These are phyloP conservation scores for Chitala chitala DNA, from an alignment of 2,113 vertebrate genomes.

Conservation along the genomic window DNA sequence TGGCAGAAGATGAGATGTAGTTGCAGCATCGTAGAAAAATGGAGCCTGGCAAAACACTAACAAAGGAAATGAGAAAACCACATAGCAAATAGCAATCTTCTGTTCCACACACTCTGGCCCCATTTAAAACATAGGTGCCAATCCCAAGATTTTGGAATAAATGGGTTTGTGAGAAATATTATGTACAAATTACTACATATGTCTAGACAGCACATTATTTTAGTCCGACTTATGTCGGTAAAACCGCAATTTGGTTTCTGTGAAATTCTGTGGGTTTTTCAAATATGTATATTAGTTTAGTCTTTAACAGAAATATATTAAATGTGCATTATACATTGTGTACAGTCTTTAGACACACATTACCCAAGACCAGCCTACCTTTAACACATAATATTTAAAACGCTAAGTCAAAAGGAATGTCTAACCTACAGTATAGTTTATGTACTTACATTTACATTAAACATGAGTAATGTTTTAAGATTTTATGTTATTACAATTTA, in stretches of 20 bases:
- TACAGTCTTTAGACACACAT: no score
- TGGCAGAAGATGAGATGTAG: slow-evolving; percentile 44
- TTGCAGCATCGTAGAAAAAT: slow-evolving; percentile 43
- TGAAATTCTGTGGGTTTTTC: slow-evolving; percentile 21
- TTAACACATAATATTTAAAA: no score
- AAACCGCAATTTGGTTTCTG: slow-evolving; percentile 34
- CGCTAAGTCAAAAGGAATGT: no score
- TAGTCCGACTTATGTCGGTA: slow-evolving; percentile 45
- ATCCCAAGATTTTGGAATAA: slow-evolving; percentile 48
- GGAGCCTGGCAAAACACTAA: slow-evolving; percentile 53
- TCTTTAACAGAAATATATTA: no score
- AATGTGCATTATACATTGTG: no score
- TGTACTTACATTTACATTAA: no score
- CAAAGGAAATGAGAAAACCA: slow-evolving; percentile 68
- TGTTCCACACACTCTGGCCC: slow-evolving; percentile 49
- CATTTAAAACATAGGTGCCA: slow-evolving; percentile 46
- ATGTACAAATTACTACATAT: slow-evolving; percentile 55
- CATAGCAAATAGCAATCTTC: slow-evolving; percentile 58
- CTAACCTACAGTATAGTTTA: no score
- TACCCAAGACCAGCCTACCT: no score
- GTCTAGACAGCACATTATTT: slow-evolving; percentile 54
- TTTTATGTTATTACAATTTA: neutral
- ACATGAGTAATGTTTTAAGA: no score
- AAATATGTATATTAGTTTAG: slow-evolving; percentile 42
- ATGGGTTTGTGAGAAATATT: slow-evolving; percentile 55